Evolutionary conservation across 1,140 invertebrate species (phyloP).

Genomic region (Alviniconcha marisindica): DNA sequence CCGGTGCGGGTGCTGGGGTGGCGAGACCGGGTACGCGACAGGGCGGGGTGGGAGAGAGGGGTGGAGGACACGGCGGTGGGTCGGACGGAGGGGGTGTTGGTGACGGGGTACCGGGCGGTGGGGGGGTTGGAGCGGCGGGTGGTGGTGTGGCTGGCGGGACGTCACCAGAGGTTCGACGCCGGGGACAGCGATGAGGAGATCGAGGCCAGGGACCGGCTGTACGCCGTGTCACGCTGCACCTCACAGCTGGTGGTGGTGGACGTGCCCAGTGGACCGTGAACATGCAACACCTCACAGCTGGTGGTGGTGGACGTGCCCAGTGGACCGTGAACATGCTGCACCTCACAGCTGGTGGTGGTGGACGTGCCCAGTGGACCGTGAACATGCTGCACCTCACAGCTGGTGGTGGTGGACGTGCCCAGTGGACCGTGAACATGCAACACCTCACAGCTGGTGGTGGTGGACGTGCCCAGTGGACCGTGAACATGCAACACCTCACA

Average conservation of each 20-base stretch:
- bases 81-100: neutral
- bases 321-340: no score
- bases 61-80: neutral
- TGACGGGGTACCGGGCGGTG: neutral
- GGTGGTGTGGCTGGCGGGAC: neutral
- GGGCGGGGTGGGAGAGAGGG: neutral
- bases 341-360: no score
- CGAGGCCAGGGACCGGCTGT: neutral
- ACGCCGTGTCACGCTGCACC: constrained; percentile 4
- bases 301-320: no score
- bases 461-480: no score
- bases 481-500: no score
- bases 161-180: neutral
- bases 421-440: no score
- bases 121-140: neutral
- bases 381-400: no score
- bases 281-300: no score
- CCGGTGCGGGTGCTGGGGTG: neutral
- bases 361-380: no score
- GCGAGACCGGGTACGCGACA: neutral
- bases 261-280: no score
- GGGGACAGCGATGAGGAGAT: neutral
- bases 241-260: constrained; percentile 1
- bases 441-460: no score
- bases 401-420: no score